Conservation (phyloP, 2,888 invertebrate genomes). For the Nomada flava region DNA sequence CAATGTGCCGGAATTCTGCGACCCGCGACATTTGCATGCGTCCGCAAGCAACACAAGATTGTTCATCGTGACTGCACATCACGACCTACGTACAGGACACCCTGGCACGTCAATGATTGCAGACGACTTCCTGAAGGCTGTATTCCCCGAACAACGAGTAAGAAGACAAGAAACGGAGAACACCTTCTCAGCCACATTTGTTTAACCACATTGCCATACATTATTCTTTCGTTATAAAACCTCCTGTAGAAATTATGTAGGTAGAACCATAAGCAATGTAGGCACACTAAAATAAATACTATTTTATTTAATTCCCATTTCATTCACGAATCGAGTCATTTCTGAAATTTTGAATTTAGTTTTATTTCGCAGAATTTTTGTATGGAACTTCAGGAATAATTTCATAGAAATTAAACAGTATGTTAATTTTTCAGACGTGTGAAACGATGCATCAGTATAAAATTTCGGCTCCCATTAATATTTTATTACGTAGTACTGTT, state of each 20-base stretch:
- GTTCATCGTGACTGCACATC: conserved; percentile 67
- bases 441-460: too few species aligned
- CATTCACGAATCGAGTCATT: too few species aligned
- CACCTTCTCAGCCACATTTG: conserved; percentile 29
- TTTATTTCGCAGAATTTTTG: too few species aligned
- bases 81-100: conserved; percentile 66
- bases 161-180: conserved; percentile 7
- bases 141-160: conserved; percentile 19
- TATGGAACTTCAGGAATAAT: too few species aligned
- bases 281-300: too few species aligned
- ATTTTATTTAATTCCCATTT: too few species aligned
- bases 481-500: neutral
- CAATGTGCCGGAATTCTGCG: conserved; percentile 37
- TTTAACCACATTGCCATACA: neutral
- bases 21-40: conserved; percentile 55
- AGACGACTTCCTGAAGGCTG: conserved; percentile 51
- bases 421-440: too few species aligned
- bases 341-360: too few species aligned
- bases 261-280: too few species aligned
- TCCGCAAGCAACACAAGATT: conserved; percentile 40
- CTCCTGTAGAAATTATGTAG: too few species aligned
- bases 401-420: too few species aligned
- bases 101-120: conserved; percentile 64
- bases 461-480: too few species aligned
- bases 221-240: neutral